These are phyloP conservation scores for Peribatodes rhomboidaria DNA, from an alignment of 2,888 invertebrate genomes.

Conservation along the genomic window DNA sequence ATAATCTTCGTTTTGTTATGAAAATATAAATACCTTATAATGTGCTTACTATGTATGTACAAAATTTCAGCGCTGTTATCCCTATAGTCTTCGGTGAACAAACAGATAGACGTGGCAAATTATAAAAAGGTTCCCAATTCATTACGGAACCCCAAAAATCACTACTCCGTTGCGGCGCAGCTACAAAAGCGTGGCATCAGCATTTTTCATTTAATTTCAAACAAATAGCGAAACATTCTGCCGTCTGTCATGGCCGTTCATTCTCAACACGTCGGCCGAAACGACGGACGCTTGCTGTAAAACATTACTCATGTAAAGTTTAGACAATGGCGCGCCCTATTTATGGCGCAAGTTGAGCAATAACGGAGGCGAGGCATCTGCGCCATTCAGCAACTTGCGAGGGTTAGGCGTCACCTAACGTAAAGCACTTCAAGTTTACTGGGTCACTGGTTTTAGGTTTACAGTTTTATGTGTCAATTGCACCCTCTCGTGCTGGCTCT, in stretches of 20 bases:
- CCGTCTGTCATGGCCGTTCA: conserved; percentile 30
- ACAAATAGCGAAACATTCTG: conserved; percentile 25
- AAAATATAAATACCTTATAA: no score
- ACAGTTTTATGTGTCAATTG: conserved; percentile 24
- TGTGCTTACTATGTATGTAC: background rate
- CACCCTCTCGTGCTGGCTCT: background rate
- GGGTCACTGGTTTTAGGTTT: conserved; percentile 33
- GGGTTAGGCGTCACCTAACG: conserved; percentile 31
- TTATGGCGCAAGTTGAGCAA: conserved; percentile 62
- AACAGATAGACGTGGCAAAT: no score
- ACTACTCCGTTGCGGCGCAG: no score
- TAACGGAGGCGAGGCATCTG: conserved; percentile 52
- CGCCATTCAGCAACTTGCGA: conserved; percentile 35
- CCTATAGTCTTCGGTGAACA: background rate
- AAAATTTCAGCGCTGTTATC: background rate
- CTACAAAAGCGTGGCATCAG: no score
- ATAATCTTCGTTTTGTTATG: no score
- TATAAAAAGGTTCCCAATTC: no score
- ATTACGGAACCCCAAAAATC: no score
- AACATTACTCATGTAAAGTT: conserved; percentile 65
- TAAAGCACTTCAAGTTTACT: conserved; percentile 40
- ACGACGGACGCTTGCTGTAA: conserved; percentile 48
- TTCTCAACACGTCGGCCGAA: conserved; percentile 44
- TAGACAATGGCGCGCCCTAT: conserved; percentile 65
- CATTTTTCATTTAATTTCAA: conserved; percentile 8